Base-by-base conservation (phyloP, 2,113 vertebrate genomes). In the Saccopteryx leptura region DNA sequence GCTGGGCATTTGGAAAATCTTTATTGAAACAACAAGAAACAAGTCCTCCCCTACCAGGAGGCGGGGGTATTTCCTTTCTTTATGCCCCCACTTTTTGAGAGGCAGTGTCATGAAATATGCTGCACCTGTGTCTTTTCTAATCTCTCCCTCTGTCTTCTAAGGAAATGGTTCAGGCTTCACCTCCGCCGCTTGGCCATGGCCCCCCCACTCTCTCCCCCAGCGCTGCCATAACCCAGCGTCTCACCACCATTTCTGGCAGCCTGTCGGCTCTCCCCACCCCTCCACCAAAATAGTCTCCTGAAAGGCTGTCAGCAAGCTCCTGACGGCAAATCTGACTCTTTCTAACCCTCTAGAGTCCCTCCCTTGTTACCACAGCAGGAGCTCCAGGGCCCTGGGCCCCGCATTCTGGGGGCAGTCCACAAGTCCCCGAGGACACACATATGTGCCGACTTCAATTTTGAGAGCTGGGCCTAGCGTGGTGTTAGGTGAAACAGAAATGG, bases 201-300 rank as follows among this genome's bases (percentile, higher is more conserved):
- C 56, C 31, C 2, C 2, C 4, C 4, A 1, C 0, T 2, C 4
- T 1, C 0, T 2, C 17, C 1, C 5, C 0, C 5, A 5, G 1
- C 2, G 14, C 26, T 17, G 58, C 9, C 11, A 7, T 0, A 0
- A 4, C 60, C 13, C 1, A 9, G 12, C 17, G 0, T 9, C 69
- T 72, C 15, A 8, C 79, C 0, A 2, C 52, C 5, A 2, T 58
- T 15, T 23, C 31, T 23, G n/a, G 8, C 46, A 15, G 60, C 4
- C 24, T 2, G 9, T 26, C 3, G 2, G 12, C 46, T 26, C 31
- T 79, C 60, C 48, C 28, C 19, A 7, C 19, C 11, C 8, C 58
- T 14, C 48, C 5, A 11, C 56, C 21, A 5, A 50, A 46, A 23
- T 7, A 0, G 14, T 69, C 72, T 85, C 28, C 52, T 1, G 33